A percentile compares a stretch with the other conserved stretches of the same genome.
Conservation (phyloP, 2,888 invertebrate genomes). For the Troides oblongomaculatus region DNA sequence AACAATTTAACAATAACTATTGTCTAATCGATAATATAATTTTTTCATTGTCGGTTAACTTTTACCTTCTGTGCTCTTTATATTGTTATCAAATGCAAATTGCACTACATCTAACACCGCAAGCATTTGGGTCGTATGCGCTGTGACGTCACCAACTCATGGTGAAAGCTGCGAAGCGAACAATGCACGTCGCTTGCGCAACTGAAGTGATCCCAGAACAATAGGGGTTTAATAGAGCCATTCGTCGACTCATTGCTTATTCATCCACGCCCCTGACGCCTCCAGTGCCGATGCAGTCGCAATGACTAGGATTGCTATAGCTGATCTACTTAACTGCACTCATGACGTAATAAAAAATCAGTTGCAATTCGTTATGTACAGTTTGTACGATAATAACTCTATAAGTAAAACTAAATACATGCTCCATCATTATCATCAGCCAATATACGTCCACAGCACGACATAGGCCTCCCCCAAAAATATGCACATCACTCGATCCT, state of each 20-base stretch:
- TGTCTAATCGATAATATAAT: background rate
- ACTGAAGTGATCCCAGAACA: constrained; percentile 67
- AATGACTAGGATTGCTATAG: constrained; percentile 51
- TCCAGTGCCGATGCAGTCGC: constrained; percentile 59
- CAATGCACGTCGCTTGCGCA: constrained; percentile 77
- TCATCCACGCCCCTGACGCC: constrained; percentile 78
- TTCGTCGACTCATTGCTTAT: constrained; percentile 78
- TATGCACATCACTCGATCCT: no score
- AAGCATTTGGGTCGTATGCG: constrained; percentile 63
- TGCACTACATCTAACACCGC: constrained; percentile 61
- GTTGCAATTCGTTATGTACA: no score
- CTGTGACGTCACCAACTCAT: constrained; percentile 62
- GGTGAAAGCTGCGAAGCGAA: constrained; percentile 72
- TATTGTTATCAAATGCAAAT: constrained; percentile 54
- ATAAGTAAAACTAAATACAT: no score
- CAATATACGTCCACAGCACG: no score
- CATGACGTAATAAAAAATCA: background rate
- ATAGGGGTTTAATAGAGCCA: constrained; percentile 77
- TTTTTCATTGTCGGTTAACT: no score
- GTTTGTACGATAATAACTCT: no score
- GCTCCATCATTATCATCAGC: no score
- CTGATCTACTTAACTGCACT: constrained; percentile 10
- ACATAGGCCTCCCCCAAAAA: no score
- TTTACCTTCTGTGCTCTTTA: background rate
- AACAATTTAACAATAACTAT: constrained; percentile 1